Percentiles rank a stretch among this genome's conserved stretches.
Evolutionary conservation across 2,797 vertebrate species (phyloP).

Genomic region (Neosalanx taihuensis): DNA sequence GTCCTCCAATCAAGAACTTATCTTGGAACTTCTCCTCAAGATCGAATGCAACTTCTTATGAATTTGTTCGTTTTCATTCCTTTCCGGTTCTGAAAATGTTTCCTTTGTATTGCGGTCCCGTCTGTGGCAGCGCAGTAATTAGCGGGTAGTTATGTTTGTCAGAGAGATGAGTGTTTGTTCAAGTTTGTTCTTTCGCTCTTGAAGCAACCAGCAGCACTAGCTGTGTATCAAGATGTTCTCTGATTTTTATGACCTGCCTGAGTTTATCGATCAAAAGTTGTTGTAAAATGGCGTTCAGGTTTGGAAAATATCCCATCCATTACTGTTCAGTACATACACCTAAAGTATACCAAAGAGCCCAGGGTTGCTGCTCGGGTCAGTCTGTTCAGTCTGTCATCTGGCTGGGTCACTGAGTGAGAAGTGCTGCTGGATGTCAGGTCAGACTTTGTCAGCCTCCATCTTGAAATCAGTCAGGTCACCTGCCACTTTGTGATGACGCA

Average conservation of each 20-base stretch:
- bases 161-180: background rate
- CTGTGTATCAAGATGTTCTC: background rate
- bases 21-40: background rate
- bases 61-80: background rate
- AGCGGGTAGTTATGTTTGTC: background rate
- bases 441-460: too few relatives aligned
- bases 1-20: background rate
- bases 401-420: too few relatives aligned
- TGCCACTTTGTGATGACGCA: too few relatives aligned
- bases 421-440: too few relatives aligned
- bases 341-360: too few relatives aligned
- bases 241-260: background rate
- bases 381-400: too few relatives aligned
- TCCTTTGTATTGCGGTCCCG: background rate
- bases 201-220: background rate
- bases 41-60: background rate
- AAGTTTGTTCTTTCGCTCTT: background rate
- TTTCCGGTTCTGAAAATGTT: background rate
- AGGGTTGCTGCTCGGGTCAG: too few relatives aligned
- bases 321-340: too few relatives aligned
- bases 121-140: background rate
- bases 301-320: too few relatives aligned
- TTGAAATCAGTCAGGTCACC: too few relatives aligned
- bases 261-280: background rate
- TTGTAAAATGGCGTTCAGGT: too few relatives aligned